Percentiles rank a stretch among this genome's conserved stretches.
Conservation (phyloP, 2,797 vertebrate species). For the Falco biarmicus region DNA sequence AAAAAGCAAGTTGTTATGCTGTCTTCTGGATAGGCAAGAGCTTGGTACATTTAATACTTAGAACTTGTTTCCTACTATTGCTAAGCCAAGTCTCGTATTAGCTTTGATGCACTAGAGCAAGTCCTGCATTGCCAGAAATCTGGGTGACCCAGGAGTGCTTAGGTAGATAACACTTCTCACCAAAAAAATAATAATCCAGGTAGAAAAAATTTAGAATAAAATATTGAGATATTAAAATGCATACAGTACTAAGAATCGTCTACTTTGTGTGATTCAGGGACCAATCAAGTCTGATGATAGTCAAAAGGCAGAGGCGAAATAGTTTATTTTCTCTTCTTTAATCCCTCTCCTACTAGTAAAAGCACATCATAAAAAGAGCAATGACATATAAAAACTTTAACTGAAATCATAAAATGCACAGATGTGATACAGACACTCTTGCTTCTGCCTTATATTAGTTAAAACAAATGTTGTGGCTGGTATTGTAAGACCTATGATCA, state of each 20-base stretch:
- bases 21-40: not conserved
- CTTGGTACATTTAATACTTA: not conserved
- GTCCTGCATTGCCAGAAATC: not conserved
- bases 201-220: not conserved
- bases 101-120: not conserved
- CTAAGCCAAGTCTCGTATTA: not conserved
- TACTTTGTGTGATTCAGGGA: rapidly evolving
- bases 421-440: not conserved
- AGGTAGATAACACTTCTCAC: not conserved
- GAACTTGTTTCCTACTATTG: not conserved
- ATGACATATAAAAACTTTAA: not conserved
- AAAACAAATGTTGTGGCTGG: not conserved
- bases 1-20: not conserved
- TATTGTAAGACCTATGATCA: not conserved
- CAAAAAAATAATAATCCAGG: not conserved
- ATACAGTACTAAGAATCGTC: not conserved
- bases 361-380: not conserved
- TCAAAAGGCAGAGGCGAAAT: not conserved
- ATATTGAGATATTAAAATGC: not conserved
- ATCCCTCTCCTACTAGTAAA: not conserved
- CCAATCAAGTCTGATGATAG: not conserved
- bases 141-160: not conserved
- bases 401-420: not conserved
- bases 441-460: not conserved
- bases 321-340: not conserved